These are phyloP conservation scores for Chamaetylas fuelleborni DNA, from an alignment of 2,113 vertebrate genomes.

Conservation along the genomic window DNA sequence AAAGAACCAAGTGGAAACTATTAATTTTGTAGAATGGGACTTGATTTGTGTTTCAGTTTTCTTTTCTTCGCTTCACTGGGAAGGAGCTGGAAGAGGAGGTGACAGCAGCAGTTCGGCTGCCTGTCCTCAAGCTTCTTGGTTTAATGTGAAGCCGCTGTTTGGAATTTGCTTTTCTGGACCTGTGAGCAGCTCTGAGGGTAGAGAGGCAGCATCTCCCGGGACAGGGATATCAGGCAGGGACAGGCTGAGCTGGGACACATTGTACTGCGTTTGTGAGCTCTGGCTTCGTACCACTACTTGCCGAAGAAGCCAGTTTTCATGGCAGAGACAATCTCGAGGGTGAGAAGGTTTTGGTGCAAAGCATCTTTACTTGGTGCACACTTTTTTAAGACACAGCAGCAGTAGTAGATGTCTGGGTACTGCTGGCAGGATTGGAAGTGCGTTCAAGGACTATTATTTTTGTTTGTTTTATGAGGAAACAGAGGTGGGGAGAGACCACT, in stretches of 20 bases:
- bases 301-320: neutral
- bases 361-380: neutral
- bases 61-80: neutral
- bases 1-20: conserved; percentile 35
- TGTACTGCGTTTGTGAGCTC: neutral
- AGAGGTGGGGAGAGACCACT: neutral
- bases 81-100: conserved; percentile 18
- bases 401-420: neutral
- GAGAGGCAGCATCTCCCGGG: neutral
- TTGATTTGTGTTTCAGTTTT: conserved; percentile 50
- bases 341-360: neutral
- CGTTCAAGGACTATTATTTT: neutral
- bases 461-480: neutral
- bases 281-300: accelerated
- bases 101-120: neutral
- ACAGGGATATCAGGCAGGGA: neutral
- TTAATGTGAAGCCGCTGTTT: neutral
- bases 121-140: neutral
- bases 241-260: neutral
- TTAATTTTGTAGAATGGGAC: conserved; percentile 40
- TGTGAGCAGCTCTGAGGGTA: neutral
- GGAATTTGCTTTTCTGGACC: neutral
- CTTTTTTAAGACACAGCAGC: neutral
- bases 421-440: neutral
- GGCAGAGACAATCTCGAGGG: neutral